These are phyloP conservation scores for Verasper variegatus DNA, from an alignment of 2,113 vertebrate genomes.

Conservation along the genomic window DNA sequence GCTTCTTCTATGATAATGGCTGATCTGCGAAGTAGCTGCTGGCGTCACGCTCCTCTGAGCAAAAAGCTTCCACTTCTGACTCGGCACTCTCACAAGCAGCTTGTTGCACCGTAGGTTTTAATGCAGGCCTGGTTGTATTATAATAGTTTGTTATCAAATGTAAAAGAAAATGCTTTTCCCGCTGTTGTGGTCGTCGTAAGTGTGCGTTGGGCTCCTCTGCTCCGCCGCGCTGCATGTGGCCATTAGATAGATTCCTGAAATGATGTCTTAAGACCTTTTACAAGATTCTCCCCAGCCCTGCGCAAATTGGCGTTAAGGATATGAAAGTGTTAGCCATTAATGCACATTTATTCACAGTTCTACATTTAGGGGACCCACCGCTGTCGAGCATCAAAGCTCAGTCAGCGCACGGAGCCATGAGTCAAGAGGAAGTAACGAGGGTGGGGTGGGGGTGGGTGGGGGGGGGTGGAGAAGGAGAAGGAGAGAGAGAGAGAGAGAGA, in stretches of 20 bases:
- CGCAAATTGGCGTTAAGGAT: constrained; percentile 68
- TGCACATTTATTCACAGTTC: constrained; percentile 71
- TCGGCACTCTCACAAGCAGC: constrained; percentile 32
- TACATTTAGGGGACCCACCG: constrained; percentile 62
- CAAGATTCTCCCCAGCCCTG: constrained; percentile 40
- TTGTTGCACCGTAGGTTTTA: constrained; percentile 36
- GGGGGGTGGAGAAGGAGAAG: constrained; percentile 6
- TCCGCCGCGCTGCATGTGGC: constrained; percentile 29
- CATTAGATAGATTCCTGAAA: constrained; percentile 46
- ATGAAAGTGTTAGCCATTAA: constrained; percentile 70
- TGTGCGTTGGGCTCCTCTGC: background rate
- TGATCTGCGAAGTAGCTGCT: constrained; percentile 59
- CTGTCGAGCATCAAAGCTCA: constrained; percentile 69
- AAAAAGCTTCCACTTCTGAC: constrained; percentile 46
- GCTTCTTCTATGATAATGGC: constrained; percentile 70
- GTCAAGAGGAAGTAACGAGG: constrained; percentile 67
- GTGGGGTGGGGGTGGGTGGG: constrained; percentile 37
- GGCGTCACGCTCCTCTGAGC: constrained; percentile 67
- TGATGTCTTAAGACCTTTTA: constrained; percentile 51
- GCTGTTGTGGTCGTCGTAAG: background rate
- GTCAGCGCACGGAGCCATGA: constrained; percentile 47
- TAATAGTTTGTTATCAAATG: constrained; percentile 21
- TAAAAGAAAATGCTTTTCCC: constrained; percentile 5
- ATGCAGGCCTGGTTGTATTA: constrained; percentile 24
- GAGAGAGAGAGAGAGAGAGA: background rate